Conservation (phyloP, 2,888 invertebrate genomes). For the Drosophila emarginata region DNA sequence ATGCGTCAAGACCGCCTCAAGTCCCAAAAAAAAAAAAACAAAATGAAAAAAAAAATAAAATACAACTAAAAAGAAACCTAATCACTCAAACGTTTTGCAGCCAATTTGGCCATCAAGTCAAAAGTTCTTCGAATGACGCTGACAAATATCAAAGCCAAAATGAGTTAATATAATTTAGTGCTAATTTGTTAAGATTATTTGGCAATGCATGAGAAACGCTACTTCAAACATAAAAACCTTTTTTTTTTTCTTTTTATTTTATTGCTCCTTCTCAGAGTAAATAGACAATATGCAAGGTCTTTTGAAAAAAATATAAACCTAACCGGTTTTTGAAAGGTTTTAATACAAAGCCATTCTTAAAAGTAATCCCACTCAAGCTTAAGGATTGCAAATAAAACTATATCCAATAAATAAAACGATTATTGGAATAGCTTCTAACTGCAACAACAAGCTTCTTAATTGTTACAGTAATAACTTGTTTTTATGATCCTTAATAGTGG, state of each 20-base stretch:
- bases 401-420: no score
- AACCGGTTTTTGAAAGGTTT: background rate
- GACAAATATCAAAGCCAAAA: constrained; percentile 11
- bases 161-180: background rate
- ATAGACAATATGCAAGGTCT: background rate
- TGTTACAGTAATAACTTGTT: no score
- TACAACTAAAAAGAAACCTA: background rate
- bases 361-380: background rate
- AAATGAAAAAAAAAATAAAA: background rate
- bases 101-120: constrained; percentile 2
- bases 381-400: no score
- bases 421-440: no score
- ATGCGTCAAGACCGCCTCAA: constrained; percentile 15
- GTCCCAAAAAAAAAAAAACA: background rate
- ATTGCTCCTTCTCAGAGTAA: background rate
- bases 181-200: constrained; percentile 6
- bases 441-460: no score
- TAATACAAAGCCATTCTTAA: no score
- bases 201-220: background rate
- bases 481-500: no score
- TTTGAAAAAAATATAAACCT: background rate
- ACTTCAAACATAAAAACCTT: background rate
- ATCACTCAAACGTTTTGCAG: constrained; percentile 6
- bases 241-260: background rate
- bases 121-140: constrained; percentile 33